These are phyloP conservation scores for Pantelozetes paolii DNA, from an alignment of 2,888 invertebrate genomes.

Conservation along the genomic window DNA sequence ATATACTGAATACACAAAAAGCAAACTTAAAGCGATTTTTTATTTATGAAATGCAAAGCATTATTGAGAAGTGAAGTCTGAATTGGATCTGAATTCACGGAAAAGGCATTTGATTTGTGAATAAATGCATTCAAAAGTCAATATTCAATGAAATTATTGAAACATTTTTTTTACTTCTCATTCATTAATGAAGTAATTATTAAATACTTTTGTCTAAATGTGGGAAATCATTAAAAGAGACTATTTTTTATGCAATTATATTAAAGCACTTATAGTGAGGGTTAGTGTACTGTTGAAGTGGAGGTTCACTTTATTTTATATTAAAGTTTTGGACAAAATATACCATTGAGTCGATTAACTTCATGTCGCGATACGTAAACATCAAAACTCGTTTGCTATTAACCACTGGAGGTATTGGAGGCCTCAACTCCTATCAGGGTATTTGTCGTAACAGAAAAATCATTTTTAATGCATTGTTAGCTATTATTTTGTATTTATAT, in stretches of 20 bases:
- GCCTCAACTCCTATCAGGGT: background rate
- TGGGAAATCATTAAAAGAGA: background rate
- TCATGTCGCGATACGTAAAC: constrained; percentile 29
- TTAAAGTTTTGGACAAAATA: too few relatives aligned
- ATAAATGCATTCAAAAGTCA: background rate
- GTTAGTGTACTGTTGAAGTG: constrained; percentile 21
- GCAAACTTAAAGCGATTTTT: constrained; percentile 1
- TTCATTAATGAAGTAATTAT: background rate
- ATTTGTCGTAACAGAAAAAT: background rate
- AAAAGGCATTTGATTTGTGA: background rate
- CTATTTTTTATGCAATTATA: too few relatives aligned
- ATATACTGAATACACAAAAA: background rate
- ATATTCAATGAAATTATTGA: background rate
- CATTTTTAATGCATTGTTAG: background rate
- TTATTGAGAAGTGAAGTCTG: background rate
- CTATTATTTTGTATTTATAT: background rate
- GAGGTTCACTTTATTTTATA: background rate
- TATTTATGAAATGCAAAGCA: constrained; percentile 20
- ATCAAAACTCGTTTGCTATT: constrained; percentile 22
- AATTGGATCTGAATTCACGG: background rate
- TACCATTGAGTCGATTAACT: background rate
- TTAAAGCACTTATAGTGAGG: too few relatives aligned
- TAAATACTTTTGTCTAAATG: background rate
- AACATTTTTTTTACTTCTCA: constrained; percentile 1
- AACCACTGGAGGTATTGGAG: background rate